Conservation (phyloP, 2,797 vertebrate species). For the Percopsis omiscomaycus region DNA sequence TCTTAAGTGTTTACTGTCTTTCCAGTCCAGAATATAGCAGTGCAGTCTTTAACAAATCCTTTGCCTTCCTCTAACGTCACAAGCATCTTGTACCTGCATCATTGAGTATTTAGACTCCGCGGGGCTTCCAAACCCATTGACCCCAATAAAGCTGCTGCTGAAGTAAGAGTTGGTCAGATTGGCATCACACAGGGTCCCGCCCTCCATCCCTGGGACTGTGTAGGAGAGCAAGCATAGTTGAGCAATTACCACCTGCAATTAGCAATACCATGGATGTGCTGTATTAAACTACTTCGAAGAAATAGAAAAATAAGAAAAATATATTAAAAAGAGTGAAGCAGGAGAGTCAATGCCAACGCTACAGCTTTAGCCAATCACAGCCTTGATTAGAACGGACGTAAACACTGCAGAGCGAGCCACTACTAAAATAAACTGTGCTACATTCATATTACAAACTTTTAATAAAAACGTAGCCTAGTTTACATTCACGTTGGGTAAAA, state of each 20-base stretch:
- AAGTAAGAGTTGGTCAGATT: constrained; percentile 98
- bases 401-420: constrained; percentile 29
- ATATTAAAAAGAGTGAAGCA: background rate
- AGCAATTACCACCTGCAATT: background rate
- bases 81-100: constrained; percentile 87
- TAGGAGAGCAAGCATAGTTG: constrained; percentile 32
- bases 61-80: background rate
- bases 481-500: background rate
- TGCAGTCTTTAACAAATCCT: background rate
- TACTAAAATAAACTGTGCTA: constrained; percentile 1
- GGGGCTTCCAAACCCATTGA: constrained; percentile 98
- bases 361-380: constrained; percentile 31
- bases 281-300: too few relatives aligned
- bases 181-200: constrained; percentile 86
- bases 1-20: background rate
- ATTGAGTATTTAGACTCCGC: constrained; percentile 96
- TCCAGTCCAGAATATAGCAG: too few relatives aligned
- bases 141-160: constrained; percentile 99
- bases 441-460: background rate
- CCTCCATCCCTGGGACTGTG: constrained; percentile 94
- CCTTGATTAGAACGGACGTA: constrained; percentile 41
- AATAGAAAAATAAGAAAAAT: background rate
- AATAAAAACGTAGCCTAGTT: background rate
- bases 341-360: background rate
- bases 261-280: too few relatives aligned